Evolutionary conservation across 2,888 invertebrate genomes (phyloP).

Genomic region (Microplitis manilae): DNA sequence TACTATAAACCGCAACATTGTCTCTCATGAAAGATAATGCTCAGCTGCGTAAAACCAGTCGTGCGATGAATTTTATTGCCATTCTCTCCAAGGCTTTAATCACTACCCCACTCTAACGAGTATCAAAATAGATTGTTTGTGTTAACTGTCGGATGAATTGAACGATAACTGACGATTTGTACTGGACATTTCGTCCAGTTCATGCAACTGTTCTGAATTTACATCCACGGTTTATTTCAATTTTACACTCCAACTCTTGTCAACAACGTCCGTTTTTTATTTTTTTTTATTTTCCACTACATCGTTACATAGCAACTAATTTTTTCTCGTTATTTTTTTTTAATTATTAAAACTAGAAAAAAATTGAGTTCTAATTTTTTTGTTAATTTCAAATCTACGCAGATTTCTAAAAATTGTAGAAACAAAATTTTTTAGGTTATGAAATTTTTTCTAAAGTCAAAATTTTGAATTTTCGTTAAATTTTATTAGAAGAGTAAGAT

Average conservation of each 20-base stretch:
- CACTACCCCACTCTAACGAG: conserved; percentile 13
- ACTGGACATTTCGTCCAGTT: conserved; percentile 11
- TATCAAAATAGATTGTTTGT: conserved; percentile 23
- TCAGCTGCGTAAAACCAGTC: background rate
- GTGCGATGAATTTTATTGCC: conserved; percentile 21
- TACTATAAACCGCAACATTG: conserved; percentile 16
- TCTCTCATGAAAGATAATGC: conserved; percentile 15
- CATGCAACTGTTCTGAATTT: conserved; percentile 9
- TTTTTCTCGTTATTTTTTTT: too few species aligned
- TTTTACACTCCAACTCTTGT: background rate
- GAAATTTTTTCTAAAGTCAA: too few species aligned
- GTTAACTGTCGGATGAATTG: conserved; percentile 1
- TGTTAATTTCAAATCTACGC: too few species aligned
- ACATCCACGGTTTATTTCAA: conserved; percentile 6
- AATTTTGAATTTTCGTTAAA: too few species aligned
- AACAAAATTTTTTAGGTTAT: too few species aligned
- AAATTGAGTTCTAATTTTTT: too few species aligned
- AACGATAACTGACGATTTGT: background rate
- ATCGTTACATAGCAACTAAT: too few species aligned
- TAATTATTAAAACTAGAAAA: too few species aligned
- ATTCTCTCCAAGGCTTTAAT: conserved; percentile 4
- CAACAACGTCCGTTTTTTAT: background rate
- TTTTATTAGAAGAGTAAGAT: too few species aligned
- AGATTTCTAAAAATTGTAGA: too few species aligned
- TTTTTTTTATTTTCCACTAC: background rate